These are phyloP conservation scores for Equus quagga DNA, from an alignment of 2,113 vertebrate species.

Conservation along the genomic window DNA sequence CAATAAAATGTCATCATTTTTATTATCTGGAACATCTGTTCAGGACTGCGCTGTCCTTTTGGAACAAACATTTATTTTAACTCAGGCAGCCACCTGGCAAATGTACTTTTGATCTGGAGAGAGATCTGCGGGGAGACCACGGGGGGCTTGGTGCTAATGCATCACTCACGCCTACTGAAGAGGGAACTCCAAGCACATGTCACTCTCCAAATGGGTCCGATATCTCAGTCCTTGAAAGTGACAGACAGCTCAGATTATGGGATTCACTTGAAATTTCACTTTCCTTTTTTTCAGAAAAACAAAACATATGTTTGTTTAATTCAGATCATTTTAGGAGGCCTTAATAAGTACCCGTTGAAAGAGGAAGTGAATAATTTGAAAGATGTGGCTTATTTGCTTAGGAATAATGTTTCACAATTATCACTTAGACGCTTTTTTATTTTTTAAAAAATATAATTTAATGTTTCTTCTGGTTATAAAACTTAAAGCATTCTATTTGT, in stretches of 20 bases:
- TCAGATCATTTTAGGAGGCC: not conserved
- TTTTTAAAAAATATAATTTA: not conserved
- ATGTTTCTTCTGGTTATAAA: not conserved
- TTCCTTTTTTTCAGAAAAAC: not conserved
- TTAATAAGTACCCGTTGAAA: not conserved
- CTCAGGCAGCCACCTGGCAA: not conserved
- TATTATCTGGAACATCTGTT: not conserved
- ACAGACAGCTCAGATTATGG: not conserved
- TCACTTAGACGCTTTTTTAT: not conserved
- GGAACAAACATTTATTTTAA: not conserved
- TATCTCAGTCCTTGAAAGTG: not conserved
- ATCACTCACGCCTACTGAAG: not conserved
- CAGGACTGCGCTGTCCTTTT: not conserved
- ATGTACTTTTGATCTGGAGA: not conserved
- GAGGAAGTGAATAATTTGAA: not conserved
- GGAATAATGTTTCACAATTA: not conserved
- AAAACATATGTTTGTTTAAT: conserved; percentile 37
- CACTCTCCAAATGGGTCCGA: not conserved
- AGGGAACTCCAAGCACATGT: not conserved
- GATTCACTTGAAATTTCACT: not conserved
- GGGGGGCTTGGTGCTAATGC: not conserved
- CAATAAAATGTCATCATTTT: not conserved
- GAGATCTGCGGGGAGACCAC: not conserved
- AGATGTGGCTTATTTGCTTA: not conserved
- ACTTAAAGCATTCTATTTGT: not conserved